Conservation (phyloP, 2,797 vertebrate genomes). For the Chrosomus eos region DNA sequence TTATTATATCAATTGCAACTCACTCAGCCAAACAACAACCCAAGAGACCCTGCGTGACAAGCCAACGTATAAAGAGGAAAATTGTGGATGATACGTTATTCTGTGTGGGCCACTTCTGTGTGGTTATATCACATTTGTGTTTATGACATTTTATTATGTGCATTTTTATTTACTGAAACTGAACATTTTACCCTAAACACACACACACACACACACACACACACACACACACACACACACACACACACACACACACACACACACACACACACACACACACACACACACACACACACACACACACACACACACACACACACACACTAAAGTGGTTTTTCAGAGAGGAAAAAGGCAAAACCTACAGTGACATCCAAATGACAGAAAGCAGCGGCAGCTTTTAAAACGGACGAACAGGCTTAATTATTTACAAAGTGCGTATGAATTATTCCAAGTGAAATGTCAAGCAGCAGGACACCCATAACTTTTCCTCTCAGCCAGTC, state of each 20-base stretch:
- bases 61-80: background rate
- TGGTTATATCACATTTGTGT: constrained; percentile 8
- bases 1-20: constrained; percentile 39
- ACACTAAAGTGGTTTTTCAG: background rate
- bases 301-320: background rate
- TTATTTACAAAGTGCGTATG: constrained; percentile 71
- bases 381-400: constrained; percentile 55
- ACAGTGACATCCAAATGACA: constrained; percentile 46
- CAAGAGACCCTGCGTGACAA: background rate
- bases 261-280: no score
- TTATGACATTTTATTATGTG: background rate
- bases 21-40: constrained; percentile 33
- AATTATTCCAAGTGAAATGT: constrained; percentile 72
- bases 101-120: background rate
- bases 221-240: no score
- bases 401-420: constrained; percentile 60
- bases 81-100: background rate
- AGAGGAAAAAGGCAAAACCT: constrained; percentile 41
- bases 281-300: no score
- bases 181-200: background rate
- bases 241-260: no score
- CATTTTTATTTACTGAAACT: constrained; percentile 1
- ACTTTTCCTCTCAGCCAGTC: constrained; percentile 43
- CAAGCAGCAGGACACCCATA: constrained; percentile 59
- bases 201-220: constrained; percentile 1